A percentile compares a stretch with the other conserved stretches of the same genome.
Evolutionary conservation across 2,888 invertebrate genomes (phyloP).

Genomic region (Drosophila suboccidentalis): DNA sequence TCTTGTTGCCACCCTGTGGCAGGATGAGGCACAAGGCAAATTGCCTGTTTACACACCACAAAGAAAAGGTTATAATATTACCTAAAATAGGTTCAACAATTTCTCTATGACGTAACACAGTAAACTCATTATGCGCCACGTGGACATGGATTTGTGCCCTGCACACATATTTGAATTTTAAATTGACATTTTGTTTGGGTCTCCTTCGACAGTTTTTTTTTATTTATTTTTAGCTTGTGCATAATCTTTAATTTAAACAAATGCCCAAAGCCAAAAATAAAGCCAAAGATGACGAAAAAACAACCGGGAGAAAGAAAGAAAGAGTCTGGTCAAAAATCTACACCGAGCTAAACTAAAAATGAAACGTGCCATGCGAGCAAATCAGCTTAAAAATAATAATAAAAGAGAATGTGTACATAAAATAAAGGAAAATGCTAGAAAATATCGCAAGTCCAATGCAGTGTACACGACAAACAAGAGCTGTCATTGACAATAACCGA

Average conservation of each 20-base stretch:
- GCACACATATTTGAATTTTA: constrained; percentile 67
- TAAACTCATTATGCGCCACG: constrained; percentile 57
- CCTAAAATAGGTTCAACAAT: neutral
- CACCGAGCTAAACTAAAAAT: constrained; percentile 57
- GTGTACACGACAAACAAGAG: constrained; percentile 22
- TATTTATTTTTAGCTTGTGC: constrained; percentile 50
- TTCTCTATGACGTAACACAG: constrained; percentile 31
- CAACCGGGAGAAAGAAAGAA: neutral
- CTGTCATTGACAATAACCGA: constrained; percentile 48
- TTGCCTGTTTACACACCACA: constrained; percentile 34
- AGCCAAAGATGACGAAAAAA: constrained; percentile 38
- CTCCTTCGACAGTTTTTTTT: constrained; percentile 12
- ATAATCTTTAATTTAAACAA: constrained; percentile 78
- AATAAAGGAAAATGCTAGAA: constrained; percentile 47
- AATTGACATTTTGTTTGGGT: constrained; percentile 40
- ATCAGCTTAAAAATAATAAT: constrained; percentile 67
- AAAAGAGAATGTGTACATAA: constrained; percentile 50
- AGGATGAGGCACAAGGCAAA: constrained; percentile 18
- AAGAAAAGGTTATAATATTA: constrained; percentile 11
- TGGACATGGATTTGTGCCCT: constrained; percentile 33
- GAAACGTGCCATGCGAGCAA: constrained; percentile 74
- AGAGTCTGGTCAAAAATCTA: constrained; percentile 37
- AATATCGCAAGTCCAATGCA: constrained; percentile 33
- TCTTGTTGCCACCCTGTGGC: constrained; percentile 32
- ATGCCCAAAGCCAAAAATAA: constrained; percentile 73